A percentile compares a stretch with the other conserved stretches of the same genome.
Conservation (phyloP, 2,888 invertebrate genomes). For the Heliconius ethilla region DNA sequence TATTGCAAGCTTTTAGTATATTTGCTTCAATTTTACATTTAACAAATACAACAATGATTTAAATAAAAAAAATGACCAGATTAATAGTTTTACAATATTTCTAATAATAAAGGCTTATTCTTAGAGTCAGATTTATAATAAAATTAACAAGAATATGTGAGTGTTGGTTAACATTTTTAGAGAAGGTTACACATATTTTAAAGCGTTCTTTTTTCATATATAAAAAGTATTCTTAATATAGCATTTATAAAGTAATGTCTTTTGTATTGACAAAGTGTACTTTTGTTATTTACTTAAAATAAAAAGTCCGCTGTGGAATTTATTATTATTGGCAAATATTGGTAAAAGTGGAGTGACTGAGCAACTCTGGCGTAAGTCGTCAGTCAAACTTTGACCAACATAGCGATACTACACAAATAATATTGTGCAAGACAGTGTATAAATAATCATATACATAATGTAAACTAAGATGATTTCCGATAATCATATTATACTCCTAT, state of each 20-base stretch:
- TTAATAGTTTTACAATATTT: conserved; percentile 77
- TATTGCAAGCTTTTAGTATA: conserved; percentile 76
- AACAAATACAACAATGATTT: conserved; percentile 81
- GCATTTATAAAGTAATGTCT: conserved; percentile 74
- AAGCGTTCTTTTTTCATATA: conserved; percentile 74
- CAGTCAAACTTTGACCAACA: conserved; percentile 32
- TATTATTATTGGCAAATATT: conserved; percentile 59
- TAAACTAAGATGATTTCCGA: conserved; percentile 52
- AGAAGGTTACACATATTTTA: conserved; percentile 77
- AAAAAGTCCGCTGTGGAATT: conserved; percentile 66
- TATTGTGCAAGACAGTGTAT: conserved; percentile 66
- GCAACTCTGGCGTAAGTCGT: conserved; percentile 71
- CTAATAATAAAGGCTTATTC: conserved; percentile 78
- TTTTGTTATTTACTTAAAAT: conserved; percentile 71
- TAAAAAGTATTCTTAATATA: conserved; percentile 71
- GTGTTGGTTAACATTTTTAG: conserved; percentile 79
- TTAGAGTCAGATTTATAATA: conserved; percentile 77
- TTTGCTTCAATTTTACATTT: conserved; percentile 74
- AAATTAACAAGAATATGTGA: conserved; percentile 79
- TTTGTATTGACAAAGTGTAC: conserved; percentile 74
- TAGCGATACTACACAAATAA: conserved; percentile 56
- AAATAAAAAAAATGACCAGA: conserved; percentile 82
- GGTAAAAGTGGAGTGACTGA: conserved; percentile 49
- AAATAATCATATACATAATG: conserved; percentile 71
- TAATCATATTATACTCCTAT: conserved; percentile 51